Percentiles rank a stretch among this genome's conserved stretches.
Conservation (phyloP, 53 echinoderm and acorn worm genomes). For the Paracentrotus lividus region DNA sequence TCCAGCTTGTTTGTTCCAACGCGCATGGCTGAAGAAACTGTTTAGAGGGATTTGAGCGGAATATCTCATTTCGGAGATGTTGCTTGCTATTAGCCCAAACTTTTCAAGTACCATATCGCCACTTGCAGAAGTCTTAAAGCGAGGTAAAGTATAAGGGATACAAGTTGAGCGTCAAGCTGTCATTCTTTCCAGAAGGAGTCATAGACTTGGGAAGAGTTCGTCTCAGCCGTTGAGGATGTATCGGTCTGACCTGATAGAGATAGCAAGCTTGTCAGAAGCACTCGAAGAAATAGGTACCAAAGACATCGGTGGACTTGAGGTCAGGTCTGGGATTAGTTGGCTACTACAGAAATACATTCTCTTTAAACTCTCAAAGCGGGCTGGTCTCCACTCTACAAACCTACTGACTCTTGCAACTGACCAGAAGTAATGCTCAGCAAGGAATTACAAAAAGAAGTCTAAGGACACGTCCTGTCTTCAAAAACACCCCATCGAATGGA, state of each 20-base stretch:
- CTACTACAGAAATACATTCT: slow-evolving; percentile 63
- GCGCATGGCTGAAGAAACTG: slow-evolving; percentile 43
- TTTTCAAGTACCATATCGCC: slow-evolving; percentile 55
- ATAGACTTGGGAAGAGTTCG: slow-evolving; percentile 14
- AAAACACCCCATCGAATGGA: slow-evolving; percentile 45
- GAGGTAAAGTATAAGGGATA: background rate
- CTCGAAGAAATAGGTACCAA: slow-evolving; percentile 45
- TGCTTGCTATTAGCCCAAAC: slow-evolving; percentile 56
- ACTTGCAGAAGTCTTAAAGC: slow-evolving; percentile 15
- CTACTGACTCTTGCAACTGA: background rate
- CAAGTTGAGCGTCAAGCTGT: slow-evolving; percentile 60
- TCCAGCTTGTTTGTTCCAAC: slow-evolving; percentile 74
- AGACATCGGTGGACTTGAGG: slow-evolving; percentile 68
- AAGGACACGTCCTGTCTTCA: background rate
- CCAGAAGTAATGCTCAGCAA: background rate
- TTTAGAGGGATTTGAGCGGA: slow-evolving; percentile 16
- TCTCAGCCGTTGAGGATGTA: slow-evolving; percentile 44
- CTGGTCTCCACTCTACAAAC: no score
- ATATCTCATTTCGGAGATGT: slow-evolving; percentile 58
- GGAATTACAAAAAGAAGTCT: background rate
- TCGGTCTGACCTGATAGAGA: slow-evolving; percentile 35
- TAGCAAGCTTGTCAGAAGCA: background rate
- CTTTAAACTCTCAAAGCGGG: no score
- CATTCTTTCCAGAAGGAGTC: slow-evolving; percentile 39
- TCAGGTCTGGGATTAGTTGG: slow-evolving; percentile 65